Evolutionary conservation across 1,140 invertebrate species (phyloP).

Genomic region (Dreissena rostriformis): DNA sequence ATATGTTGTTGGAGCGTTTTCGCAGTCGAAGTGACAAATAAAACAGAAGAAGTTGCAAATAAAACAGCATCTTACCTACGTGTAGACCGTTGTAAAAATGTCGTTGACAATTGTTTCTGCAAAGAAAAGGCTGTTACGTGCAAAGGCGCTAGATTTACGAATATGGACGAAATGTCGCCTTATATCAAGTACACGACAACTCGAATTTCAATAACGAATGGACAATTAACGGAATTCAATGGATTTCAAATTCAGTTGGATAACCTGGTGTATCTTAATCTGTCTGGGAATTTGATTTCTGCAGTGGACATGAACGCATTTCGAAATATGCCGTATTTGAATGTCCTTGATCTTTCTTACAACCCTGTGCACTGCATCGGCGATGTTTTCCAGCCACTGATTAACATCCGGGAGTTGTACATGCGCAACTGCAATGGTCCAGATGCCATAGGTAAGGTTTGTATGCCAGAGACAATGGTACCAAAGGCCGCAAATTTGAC

Average conservation of each 20-base stretch:
- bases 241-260: slow-evolving; percentile 20
- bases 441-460: neutral
- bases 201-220: slow-evolving; percentile 11
- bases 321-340: slow-evolving; percentile 7
- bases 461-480: slow-evolving; percentile 17
- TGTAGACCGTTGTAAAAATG: too few species aligned
- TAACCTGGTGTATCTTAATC: slow-evolving; percentile 20
- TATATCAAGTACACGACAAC: slow-evolving; percentile 20
- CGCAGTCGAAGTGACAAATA: neutral
- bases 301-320: slow-evolving; percentile 1
- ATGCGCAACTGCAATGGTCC: neutral
- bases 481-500: slow-evolving; percentile 5
- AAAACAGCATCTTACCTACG: too few species aligned
- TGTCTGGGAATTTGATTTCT: slow-evolving; percentile 33
- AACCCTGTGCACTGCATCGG: slow-evolving; percentile 2
- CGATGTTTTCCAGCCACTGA: neutral
- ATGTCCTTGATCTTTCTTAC: slow-evolving; percentile 19
- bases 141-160: slow-evolving; percentile 13
- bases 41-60: too few species aligned
- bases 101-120: slow-evolving; percentile 17
- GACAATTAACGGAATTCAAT: neutral
- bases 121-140: slow-evolving; percentile 15
- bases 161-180: slow-evolving; percentile 29
- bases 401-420: slow-evolving; percentile 3
- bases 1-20: neutral